These are phyloP conservation scores for Noctua pronuba DNA, from an alignment of 2,888 invertebrate species.

Conservation along the genomic window DNA sequence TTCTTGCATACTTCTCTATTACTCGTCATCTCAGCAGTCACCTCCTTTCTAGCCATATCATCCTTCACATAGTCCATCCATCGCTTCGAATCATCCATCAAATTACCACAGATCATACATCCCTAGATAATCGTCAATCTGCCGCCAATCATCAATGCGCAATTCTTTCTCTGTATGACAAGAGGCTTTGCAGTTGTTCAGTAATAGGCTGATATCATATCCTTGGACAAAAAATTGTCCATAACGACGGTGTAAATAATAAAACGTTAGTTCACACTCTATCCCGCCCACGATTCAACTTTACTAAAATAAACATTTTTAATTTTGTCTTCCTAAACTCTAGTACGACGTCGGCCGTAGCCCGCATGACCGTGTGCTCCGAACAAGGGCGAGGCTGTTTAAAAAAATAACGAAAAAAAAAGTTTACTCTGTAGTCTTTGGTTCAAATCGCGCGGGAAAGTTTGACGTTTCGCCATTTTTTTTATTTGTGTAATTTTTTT, in stretches of 20 bases:
- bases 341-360: constrained; percentile 68
- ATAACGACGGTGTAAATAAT: constrained; percentile 62
- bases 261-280: constrained; percentile 66
- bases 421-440: constrained; percentile 21
- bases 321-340: constrained; percentile 70
- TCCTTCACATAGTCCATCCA: too few relatives aligned
- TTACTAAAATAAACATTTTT: constrained; percentile 78
- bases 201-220: background rate
- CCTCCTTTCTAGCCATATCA: too few relatives aligned
- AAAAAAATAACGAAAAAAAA: constrained; percentile 41
- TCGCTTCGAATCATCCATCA: too few relatives aligned
- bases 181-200: background rate
- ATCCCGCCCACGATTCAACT: constrained; percentile 74
- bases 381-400: constrained; percentile 44
- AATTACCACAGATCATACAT: too few relatives aligned
- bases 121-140: too few relatives aligned
- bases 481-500: background rate
- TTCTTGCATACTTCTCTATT: too few relatives aligned
- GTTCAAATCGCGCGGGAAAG: constrained; percentile 52
- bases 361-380: constrained; percentile 59
- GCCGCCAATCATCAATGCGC: background rate
- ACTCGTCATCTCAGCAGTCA: too few relatives aligned
- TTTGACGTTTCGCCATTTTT: constrained; percentile 45
- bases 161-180: background rate
- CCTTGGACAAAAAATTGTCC: constrained; percentile 4